Evolutionary conservation across 2,113 vertebrate genomes (phyloP), one percentile per base, ranked within the genome.

Genomic region (Oncorhynchus mykiss): DNA sequence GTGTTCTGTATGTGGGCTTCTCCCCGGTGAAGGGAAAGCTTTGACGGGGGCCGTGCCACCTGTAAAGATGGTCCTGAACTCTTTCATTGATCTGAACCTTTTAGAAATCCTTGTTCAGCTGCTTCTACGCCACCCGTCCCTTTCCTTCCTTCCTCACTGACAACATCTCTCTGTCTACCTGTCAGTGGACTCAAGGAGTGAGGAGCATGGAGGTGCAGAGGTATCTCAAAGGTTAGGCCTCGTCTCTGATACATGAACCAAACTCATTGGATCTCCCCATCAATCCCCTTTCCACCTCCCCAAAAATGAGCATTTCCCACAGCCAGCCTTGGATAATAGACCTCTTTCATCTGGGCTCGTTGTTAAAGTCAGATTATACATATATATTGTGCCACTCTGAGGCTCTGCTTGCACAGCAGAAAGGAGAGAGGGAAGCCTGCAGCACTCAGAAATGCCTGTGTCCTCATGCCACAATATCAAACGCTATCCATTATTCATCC

Each of bases 351-450:
- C 73, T 71, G 57, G 66, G 77, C 65, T 70, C 60, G 0, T 11
- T 70, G 71, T 71, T 83, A 76, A 85, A 84, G 69, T 73, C 70
- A 77, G 67, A 71, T 83, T 74, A 74, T 74, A 80, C 31, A 74
- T 67, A 78, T 72, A 70, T 73, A 73, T 76, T 73, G 57, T 73
- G 71, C 73, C 70, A 79, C 57, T 24, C 45, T 4, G 18, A 39
- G 39, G 39, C 68, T 70, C 22, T 76, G 82, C 73, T 73, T 64
- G 16, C 65, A 71, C 76, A 49, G 70, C 73, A 67, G 70, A 76
- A 81, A 67, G 48, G 45, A 31, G 68, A 65, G 29, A 74, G 29
- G 51, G 49, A 67, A n/a, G 67, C 51, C 70, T 29, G 27, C 11
- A 31, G 74, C 64, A 49, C 59, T 22, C 45, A 78, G 62, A 65